Percentiles rank a stretch among this genome's conserved stretches.
phyloP scores from a whole-genome alignment of 1,140 invertebrate genomes.

The Hesperophylax magnus region DNA sequence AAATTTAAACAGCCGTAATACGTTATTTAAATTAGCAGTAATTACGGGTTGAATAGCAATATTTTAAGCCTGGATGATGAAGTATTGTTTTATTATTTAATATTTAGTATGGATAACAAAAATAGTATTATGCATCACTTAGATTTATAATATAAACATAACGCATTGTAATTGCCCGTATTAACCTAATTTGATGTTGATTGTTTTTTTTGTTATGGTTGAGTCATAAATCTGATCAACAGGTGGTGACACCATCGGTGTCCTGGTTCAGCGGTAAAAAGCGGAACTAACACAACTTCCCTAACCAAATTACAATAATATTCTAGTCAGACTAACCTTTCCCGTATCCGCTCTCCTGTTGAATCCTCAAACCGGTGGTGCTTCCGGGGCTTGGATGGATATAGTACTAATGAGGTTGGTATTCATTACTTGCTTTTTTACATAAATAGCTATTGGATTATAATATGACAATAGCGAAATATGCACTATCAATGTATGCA shows the following conservation, averaged over 20 bases:
- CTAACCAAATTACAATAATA: constrained; percentile 42
- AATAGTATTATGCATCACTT: too few relatives aligned
- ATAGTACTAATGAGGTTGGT: constrained; percentile 6
- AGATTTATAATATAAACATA: neutral
- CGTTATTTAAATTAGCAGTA: too few relatives aligned
- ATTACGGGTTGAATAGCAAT: too few relatives aligned
- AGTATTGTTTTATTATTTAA: too few relatives aligned
- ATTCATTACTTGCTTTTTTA: neutral
- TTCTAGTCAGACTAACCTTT: constrained; percentile 45
- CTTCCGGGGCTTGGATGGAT: constrained; percentile 15
- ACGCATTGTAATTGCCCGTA: constrained; percentile 2
- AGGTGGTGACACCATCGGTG: constrained; percentile 48
- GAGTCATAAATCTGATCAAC: constrained; percentile 39
- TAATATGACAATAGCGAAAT: too few relatives aligned
- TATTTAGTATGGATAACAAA: too few relatives aligned
- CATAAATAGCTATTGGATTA: too few relatives aligned
- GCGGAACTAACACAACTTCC: constrained; percentile 50
- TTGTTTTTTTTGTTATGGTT: constrained; percentile 20
- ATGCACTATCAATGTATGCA: too few relatives aligned
- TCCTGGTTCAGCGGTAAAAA: constrained; percentile 40
- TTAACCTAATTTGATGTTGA: constrained; percentile 39
- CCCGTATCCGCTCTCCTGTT: constrained; percentile 18
- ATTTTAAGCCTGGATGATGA: too few relatives aligned
- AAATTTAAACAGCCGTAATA: too few relatives aligned
- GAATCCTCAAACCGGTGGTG: constrained; percentile 3